These are phyloP conservation scores for Doris montereyensis DNA, from an alignment of 2,888 invertebrate genomes.

Conservation along the genomic window DNA sequence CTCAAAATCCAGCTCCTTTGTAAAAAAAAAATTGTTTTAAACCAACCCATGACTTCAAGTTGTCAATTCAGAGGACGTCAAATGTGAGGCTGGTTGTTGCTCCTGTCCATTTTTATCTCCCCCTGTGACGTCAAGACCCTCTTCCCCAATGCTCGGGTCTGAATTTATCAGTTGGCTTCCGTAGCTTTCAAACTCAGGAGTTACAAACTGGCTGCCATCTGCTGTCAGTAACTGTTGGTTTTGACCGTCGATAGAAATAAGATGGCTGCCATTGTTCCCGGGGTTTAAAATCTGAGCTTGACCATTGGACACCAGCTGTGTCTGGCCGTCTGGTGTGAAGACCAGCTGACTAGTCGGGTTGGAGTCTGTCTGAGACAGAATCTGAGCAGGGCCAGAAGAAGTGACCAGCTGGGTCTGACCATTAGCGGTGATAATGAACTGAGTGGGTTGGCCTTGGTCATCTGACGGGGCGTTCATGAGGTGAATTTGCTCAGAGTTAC, in stretches of 20 bases:
- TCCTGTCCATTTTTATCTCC: not conserved
- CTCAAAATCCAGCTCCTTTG: no score
- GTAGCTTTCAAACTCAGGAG: slow-evolving; percentile 10
- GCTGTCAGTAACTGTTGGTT: slow-evolving; percentile 27
- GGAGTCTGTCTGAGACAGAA: no score
- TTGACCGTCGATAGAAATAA: slow-evolving; percentile 23
- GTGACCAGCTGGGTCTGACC: not conserved
- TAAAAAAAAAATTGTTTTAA: no score
- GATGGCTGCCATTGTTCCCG: not conserved
- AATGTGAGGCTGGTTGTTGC: no score
- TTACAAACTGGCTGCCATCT: slow-evolving; percentile 27
- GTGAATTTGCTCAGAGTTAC: no score
- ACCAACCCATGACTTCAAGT: no score
- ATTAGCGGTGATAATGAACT: not conserved
- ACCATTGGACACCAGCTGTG: slow-evolving; percentile 30
- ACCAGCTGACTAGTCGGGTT: slow-evolving; percentile 25
- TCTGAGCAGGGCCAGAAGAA: not conserved
- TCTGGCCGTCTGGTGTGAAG: slow-evolving; percentile 20
- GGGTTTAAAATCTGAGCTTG: slow-evolving; percentile 21
- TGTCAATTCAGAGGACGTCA: no score
- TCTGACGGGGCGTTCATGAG: no score
- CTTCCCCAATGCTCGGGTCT: slow-evolving; percentile 13
- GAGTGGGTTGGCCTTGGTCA: not conserved
- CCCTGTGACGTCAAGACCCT: slow-evolving; percentile 2
- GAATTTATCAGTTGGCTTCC: slow-evolving; percentile 26